phyloP scores from a whole-genome alignment of 2,888 invertebrate species.

The Drosophila incognita region DNA sequence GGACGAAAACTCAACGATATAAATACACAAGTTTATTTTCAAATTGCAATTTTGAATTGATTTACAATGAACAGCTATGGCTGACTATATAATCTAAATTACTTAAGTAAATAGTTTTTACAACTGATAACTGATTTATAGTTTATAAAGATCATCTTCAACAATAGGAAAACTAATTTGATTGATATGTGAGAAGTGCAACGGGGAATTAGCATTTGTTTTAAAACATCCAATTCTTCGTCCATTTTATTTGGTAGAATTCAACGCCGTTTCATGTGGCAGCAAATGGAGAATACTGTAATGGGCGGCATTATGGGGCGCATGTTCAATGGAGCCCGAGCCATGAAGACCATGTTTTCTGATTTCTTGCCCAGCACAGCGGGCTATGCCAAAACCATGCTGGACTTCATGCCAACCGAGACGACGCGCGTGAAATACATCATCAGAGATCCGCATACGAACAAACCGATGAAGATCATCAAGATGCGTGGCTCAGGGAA shows the following conservation, averaged over 20 bases:
- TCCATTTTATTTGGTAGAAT: constrained; percentile 51
- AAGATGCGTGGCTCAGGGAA: constrained; percentile 77
- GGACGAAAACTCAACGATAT: no score
- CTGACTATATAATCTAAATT: background rate
- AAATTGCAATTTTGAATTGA: no score
- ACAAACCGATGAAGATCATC: constrained; percentile 80
- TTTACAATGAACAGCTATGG: background rate
- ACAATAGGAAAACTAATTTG: background rate
- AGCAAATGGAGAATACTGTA: constrained; percentile 81
- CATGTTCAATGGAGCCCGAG: constrained; percentile 74
- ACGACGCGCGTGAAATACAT: constrained; percentile 81
- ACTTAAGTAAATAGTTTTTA: background rate
- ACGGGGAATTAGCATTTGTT: background rate
- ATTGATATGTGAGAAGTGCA: background rate
- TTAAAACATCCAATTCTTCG: background rate
- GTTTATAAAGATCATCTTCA: no score
- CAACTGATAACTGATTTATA: background rate
- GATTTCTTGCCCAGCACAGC: constrained; percentile 68
- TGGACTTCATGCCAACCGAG: constrained; percentile 77
- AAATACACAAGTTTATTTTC: no score
- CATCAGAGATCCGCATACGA: constrained; percentile 79
- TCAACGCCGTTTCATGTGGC: constrained; percentile 85
- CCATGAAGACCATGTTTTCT: constrained; percentile 79
- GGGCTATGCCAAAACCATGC: constrained; percentile 46
- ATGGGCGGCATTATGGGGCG: constrained; percentile 78